Percentiles rank a stretch among this genome's conserved stretches.
phyloP scores from a whole-genome alignment of 2,797 vertebrate genomes.

The Mormyrus hasselquistii region DNA sequence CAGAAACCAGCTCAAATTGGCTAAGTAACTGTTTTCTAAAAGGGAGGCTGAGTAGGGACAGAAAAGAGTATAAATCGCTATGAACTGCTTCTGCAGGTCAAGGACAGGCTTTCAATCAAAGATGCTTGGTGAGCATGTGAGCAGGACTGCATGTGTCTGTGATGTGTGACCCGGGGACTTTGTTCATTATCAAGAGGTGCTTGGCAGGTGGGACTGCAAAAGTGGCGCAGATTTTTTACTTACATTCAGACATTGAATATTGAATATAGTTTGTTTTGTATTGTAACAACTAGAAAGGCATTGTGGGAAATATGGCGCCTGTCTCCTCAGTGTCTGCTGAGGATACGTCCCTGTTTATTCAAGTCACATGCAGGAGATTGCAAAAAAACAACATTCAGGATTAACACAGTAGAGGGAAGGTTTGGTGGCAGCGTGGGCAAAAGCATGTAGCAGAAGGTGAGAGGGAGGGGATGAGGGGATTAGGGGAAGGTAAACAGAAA shows the following conservation, averaged over 20 bases:
- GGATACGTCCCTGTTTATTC: background rate
- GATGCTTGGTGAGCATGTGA: conserved; percentile 14
- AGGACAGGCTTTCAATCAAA: conserved; percentile 33
- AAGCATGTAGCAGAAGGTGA: conserved; percentile 50
- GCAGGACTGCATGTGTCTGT: background rate
- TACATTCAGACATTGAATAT: conserved; percentile 23
- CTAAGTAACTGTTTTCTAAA: conserved; percentile 7
- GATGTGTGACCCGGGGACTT: background rate
- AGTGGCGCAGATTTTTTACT: conserved; percentile 24
- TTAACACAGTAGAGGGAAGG: conserved; percentile 28
- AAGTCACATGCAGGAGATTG: background rate
- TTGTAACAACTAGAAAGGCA: conserved; percentile 22
- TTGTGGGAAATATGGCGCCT: conserved; percentile 24
- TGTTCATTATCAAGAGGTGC: background rate
- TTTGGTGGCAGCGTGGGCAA: conserved; percentile 24
- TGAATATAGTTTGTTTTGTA: conserved; percentile 17
- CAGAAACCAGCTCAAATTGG: background rate
- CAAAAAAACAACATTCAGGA: conserved; percentile 23
- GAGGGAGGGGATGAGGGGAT: conserved; percentile 50
- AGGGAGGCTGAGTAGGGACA: conserved; percentile 10
- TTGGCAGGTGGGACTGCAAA: conserved; percentile 19
- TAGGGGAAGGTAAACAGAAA: conserved; percentile 14
- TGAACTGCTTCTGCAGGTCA: background rate
- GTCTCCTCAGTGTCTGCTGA: background rate
- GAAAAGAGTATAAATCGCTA: conserved; percentile 23